Evolutionary conservation across 2,113 vertebrate genomes (phyloP).

Genomic region (Saimiri boliviensis): DNA sequence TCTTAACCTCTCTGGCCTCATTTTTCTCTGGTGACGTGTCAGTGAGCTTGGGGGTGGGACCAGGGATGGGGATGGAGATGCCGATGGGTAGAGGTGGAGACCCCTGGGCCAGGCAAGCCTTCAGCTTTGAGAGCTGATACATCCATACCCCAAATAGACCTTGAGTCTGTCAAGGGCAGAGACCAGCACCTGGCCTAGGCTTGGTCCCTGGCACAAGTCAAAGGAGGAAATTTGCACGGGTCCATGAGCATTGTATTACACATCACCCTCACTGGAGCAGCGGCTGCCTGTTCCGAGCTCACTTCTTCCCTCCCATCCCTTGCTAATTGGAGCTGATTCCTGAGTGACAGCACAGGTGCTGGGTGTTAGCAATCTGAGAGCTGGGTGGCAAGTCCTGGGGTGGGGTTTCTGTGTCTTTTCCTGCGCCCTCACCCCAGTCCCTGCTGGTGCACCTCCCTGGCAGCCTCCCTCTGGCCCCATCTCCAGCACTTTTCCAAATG

Average conservation of each 20-base stretch:
- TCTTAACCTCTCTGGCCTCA: neutral
- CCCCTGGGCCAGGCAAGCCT: neutral
- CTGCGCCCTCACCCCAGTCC: rapidly evolving
- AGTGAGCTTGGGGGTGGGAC: too few relatives aligned
- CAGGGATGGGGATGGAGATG: too few relatives aligned
- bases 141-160: neutral
- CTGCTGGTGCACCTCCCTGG: neutral
- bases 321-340: too few relatives aligned
- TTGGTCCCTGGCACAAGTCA: neutral
- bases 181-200: neutral
- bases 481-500: neutral
- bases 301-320: too few relatives aligned
- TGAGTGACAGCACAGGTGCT: neutral
- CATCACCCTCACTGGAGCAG: too few relatives aligned
- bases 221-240: rapidly evolving
- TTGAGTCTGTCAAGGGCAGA: neutral
- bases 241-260: rapidly evolving
- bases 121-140: neutral
- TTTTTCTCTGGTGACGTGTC: neutral
- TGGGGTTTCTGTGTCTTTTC: neutral
- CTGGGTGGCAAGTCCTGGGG: neutral
- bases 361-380: too few relatives aligned
- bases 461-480: neutral
- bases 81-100: neutral
- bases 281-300: neutral